Evolutionary conservation across 2,888 invertebrate species (phyloP).

Genomic region (Cyrtodaria siliqua): DNA sequence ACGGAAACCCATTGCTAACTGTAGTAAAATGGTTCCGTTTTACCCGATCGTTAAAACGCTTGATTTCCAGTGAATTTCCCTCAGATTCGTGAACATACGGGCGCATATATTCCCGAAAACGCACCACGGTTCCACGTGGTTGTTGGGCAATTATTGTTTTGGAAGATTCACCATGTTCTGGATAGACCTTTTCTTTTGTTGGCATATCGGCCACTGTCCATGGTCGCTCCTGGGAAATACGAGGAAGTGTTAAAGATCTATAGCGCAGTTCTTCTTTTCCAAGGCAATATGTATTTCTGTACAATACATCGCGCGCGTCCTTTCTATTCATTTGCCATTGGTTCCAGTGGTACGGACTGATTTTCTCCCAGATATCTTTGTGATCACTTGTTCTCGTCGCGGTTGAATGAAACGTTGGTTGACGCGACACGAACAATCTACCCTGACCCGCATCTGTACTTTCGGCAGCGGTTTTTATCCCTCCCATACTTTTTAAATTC

Average conservation of each 20-base stretch:
- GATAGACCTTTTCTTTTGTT: constrained; percentile 2
- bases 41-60: constrained; percentile 16
- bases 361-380: constrained; percentile 27
- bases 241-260: constrained; percentile 59
- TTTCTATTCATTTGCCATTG: constrained; percentile 49
- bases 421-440: constrained; percentile 32
- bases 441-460: background rate
- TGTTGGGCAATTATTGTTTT: constrained; percentile 44
- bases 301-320: constrained; percentile 69
- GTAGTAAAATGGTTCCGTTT: background rate
- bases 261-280: constrained; percentile 55
- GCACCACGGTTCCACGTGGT: constrained; percentile 51
- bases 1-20: constrained; percentile 25
- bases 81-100: constrained; percentile 37
- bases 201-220: constrained; percentile 36
- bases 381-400: constrained; percentile 4
- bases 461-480: background rate
- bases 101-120: constrained; percentile 55
- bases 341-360: constrained; percentile 59
- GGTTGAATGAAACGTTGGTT: constrained; percentile 50
- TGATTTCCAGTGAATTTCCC: constrained; percentile 37
- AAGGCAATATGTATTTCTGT: constrained; percentile 64
- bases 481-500: background rate
- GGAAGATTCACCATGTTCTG: constrained; percentile 35
- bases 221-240: constrained; percentile 57